Evolutionary conservation across 37 sponge, comb jelly and placozoan genomes (phyloP), one percentile per base, ranked within the genome.

Genomic region (Chondrilla cf. caribensis): DNA sequence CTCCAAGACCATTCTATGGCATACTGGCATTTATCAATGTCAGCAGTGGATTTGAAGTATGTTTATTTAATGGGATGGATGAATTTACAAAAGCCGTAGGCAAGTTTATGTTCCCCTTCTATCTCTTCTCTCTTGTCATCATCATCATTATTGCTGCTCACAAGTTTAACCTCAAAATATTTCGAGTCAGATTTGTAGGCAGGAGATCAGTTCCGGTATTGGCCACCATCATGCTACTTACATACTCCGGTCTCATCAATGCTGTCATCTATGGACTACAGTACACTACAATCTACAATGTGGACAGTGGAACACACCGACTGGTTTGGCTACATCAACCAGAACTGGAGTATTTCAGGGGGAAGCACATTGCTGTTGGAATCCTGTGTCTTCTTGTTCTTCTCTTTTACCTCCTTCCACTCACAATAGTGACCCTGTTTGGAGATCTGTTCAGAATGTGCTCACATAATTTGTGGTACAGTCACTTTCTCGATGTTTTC

Each of bases 41-140:
- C 54, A 87, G 86, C 6, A 15, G 31, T n/a, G 81, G 81, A 0
- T 66, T 81, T 75, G 33, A 87, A 19, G 54, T 84, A 25, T 90
- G 91, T 24, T 90, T 90, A 44, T 90, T 57, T 65, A 78, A 86
- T 81, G 91, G 91, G 0, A 90, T 90, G 91, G 79, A 58, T 54
- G 87, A 90, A 43, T 60, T 70, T 25, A 58, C 59, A 3, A 90
- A 86, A 29, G 58, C 64, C 28, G 71, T 71, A 3, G 55, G 86
- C 11, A 84, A 83, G 68, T 83, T 60, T 60, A 58, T 87, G 58
- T 90, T 90, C 38, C 91, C 91, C 8, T 42, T 76, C 33, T 90
- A 90, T 38, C 78, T 89, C 60, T 41, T 89, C 59, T 37, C 80
- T 19, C 37, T 89, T 15, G 58, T 83, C n/a, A 5, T 75, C 28